phyloP scores from a whole-genome alignment of 2,888 invertebrate genomes.

The Linnaemya vulpina region DNA sequence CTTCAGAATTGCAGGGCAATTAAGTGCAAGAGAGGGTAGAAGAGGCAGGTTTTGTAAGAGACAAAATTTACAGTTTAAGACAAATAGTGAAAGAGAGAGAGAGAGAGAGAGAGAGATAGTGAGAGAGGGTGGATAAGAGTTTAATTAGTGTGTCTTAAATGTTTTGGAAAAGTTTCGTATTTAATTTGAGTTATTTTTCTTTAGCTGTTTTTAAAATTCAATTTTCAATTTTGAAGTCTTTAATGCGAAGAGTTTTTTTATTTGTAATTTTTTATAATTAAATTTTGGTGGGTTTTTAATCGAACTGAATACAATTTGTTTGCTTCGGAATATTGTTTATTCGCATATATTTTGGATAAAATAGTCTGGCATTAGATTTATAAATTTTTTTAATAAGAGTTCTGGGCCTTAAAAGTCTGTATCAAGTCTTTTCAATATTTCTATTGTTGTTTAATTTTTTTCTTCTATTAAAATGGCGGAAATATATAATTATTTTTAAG shows the following conservation, averaged over 20 bases:
- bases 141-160: too few species aligned
- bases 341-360: slow-evolving; percentile 17
- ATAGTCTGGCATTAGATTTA: slow-evolving; percentile 40
- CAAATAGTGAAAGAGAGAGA: too few species aligned
- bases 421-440: slow-evolving; percentile 38
- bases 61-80: too few species aligned
- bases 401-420: slow-evolving; percentile 20
- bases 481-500: too few species aligned
- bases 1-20: too few species aligned
- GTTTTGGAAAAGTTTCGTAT: too few species aligned
- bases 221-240: background rate
- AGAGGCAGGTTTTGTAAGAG: too few species aligned
- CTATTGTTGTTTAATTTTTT: background rate
- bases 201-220: background rate
- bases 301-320: slow-evolving; percentile 35
- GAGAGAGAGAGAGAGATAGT: too few species aligned
- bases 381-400: background rate
- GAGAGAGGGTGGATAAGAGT: too few species aligned
- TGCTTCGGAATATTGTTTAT: slow-evolving; percentile 30
- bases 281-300: slow-evolving; percentile 62
- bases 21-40: too few species aligned
- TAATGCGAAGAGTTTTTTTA: background rate
- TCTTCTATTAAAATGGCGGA: slow-evolving; percentile 26
- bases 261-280: slow-evolving; percentile 8
- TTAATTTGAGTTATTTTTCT: background rate